A percentile compares a stretch with the other conserved stretches of the same genome.
Conservation (phyloP, 2,113 vertebrate genomes). For the Ictalurus punctatus region DNA sequence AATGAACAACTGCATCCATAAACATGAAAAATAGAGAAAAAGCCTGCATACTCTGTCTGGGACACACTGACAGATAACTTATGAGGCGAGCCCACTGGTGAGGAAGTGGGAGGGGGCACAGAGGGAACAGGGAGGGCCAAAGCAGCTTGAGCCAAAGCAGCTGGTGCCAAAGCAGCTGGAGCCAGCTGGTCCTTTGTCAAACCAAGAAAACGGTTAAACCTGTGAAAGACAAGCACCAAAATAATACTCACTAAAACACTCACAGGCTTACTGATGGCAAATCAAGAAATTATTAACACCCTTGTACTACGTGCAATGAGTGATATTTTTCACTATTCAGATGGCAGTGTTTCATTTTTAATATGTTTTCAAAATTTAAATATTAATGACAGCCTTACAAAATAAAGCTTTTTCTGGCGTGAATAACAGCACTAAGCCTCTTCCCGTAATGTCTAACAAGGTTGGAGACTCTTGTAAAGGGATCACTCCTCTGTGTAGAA, state of each 20-base stretch:
- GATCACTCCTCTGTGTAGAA: neutral
- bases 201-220: conserved; percentile 76
- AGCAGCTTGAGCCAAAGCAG: conserved; percentile 57
- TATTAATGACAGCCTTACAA: neutral
- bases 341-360: neutral
- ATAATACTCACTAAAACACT: neutral
- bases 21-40: neutral
- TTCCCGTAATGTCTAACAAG: neutral
- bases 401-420: neutral
- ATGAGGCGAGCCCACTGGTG: conserved; percentile 57
- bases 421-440: neutral
- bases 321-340: neutral
- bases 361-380: neutral
- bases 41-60: conserved; percentile 64
- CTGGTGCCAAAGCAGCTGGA: conserved; percentile 52
- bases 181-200: conserved; percentile 67
- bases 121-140: conserved; percentile 37
- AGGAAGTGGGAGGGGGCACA: conserved; percentile 34
- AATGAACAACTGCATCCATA: neutral
- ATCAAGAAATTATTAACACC: neutral
- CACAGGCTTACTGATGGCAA: neutral
- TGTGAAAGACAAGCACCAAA: conserved; percentile 40
- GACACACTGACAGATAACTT: conserved; percentile 53
- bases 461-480: neutral
- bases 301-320: neutral